Base-by-base conservation (phyloP, 2,797 vertebrate genomes). In the Amniataba percoides region DNA sequence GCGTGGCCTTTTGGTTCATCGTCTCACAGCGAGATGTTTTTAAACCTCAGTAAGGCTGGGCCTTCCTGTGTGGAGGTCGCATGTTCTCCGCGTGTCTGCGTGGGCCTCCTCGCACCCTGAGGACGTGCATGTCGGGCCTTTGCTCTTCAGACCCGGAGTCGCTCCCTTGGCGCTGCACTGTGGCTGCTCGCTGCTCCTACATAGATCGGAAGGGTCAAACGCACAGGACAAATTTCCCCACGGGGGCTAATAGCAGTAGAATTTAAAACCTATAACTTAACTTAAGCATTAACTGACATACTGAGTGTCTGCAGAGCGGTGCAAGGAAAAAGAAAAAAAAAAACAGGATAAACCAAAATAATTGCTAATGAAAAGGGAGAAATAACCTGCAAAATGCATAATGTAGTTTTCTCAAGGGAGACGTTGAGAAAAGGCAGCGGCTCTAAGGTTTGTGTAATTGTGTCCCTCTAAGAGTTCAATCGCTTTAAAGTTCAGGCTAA, bases 401-500 rank as follows among this genome's bases (percentile, higher is more conserved):
- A 64, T 46, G 39, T 15, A 8, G 69, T 61, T 72, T 71, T 34
- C 34, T 66, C 36, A 56, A 34, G 62, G 52, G 58, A 78, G 16
- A 39, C 48, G 40, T 40, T 0, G 0, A 34, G 80, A 42, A 31
- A 49, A 43, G 21, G 34, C 7, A 0, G 0, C 10, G 31, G 53
- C 39, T 73, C 27, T 19, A 27, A 51, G 52, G 39, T 81, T 70
- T 61, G 46, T 73, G 92, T 93, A 87, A 89, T 90, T 75, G 80
- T 59, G 83, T 90, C 83, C 74, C 78, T 88, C 74, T 82, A 34
- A 81, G 65, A 90, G 92, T 43, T 90, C 77, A 91, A 83, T 77
- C 76, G 75, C 82, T 90, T 92, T 89, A 89, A 93, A 90, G 78
- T 81, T 89, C 74, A 82, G 51, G 59, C 79, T 91, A 52, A 82